Base-by-base conservation (phyloP, 2,797 vertebrate species). In the Brachyalestes nurse region DNA sequence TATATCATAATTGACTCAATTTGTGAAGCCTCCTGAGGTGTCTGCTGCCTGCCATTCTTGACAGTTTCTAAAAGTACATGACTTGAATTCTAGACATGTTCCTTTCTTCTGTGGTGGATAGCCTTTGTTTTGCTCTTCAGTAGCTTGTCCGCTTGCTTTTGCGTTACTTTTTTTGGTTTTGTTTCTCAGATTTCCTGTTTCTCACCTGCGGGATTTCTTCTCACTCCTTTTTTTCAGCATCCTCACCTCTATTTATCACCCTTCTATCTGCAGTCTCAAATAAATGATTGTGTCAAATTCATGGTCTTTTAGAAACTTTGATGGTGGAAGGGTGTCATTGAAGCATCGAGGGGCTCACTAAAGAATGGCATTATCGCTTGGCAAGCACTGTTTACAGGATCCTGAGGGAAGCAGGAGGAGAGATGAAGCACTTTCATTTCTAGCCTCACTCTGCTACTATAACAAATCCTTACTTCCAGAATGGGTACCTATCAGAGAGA, bases 1-100 rank as follows among this genome's bases (percentile, higher is more conserved):
- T 92, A 88, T 89, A 89, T 90, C 91, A 90, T 93, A 93, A 93
- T 93, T 91, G 91, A 92, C 89, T 94, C 90, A 87, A 91, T 93
- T 93, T 92, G 89, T 91, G 90, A 91, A 92, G 91, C 89, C 91
- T 92, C 91, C 72, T 84, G 92, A 93, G 91, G 90, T 91, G 87
- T 87, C 76, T 72, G 87, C 87, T 90, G 75, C 21, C 23, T 71
- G 57, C 62, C 58, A 84, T 88, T 88, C 88, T 84, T 85, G 85
- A 92, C 90, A 87, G 87, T 91, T 90, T 90, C 83, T 85, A 84
- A 91, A 89, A 47, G 49, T 42, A 87, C 91, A 90, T 90, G 89
- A 90, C 89, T 89, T 83, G 83, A 89, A 88, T 92, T 90, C 88
- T 89, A 92, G 92, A 90, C 88, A 86, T 25, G 49, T 85, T 83